phyloP scores from a whole-genome alignment of 2,888 invertebrate genomes.

The Unio pictorum region DNA sequence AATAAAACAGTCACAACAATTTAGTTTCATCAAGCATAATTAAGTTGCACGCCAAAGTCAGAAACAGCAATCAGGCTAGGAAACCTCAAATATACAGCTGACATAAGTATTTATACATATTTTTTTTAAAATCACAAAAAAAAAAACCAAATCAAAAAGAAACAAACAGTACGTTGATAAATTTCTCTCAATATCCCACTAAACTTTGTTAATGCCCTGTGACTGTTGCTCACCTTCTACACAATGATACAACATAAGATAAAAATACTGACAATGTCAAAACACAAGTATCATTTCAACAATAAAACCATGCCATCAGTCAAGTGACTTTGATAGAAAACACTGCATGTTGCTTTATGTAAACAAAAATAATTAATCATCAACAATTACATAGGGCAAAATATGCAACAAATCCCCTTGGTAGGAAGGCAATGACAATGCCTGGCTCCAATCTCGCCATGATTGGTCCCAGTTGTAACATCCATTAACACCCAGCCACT shows the following conservation, averaged over 20 bases:
- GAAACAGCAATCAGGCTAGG: too few relatives aligned
- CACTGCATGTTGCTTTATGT: neutral
- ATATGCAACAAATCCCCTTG: conserved; percentile 88
- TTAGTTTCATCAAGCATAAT: too few relatives aligned
- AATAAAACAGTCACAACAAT: too few relatives aligned
- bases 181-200: too few relatives aligned
- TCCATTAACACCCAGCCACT: conserved; percentile 73
- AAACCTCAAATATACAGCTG: too few relatives aligned
- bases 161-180: too few relatives aligned
- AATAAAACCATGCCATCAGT: neutral
- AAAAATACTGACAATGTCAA: neutral
- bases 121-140: too few relatives aligned
- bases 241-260: neutral
- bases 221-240: neutral
- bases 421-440: conserved; percentile 81
- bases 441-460: conserved; percentile 94
- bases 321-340: neutral
- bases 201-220: too few relatives aligned
- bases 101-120: too few relatives aligned
- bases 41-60: too few relatives aligned
- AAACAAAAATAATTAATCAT: conserved; percentile 74
- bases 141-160: too few relatives aligned
- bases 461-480: conserved; percentile 72
- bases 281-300: neutral
- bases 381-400: conserved; percentile 97